Base-by-base conservation (phyloP, 2,797 vertebrate genomes). In the Cyprinella venusta region DNA sequence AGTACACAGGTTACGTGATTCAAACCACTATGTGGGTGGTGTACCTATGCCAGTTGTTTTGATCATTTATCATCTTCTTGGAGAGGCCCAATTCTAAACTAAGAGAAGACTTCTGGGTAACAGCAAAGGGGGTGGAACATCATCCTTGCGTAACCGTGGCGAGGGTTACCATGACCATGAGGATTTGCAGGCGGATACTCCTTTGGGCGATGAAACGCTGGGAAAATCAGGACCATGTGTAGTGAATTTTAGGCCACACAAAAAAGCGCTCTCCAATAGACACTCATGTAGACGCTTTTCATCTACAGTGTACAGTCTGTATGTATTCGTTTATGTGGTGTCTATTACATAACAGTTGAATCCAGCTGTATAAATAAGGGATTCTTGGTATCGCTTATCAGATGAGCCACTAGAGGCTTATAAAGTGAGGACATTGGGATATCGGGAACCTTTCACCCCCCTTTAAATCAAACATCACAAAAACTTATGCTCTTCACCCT, bases 191-290 rank as follows among this genome's bases (percentile, higher is more conserved):
- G 54, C 87, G 72, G 88, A 88, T 76, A 77, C 80, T 86, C 77
- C 91, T 88, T 81, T 65, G 74, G 89, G 90, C 89, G 5, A 87
- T 91, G 88, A 87, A 90, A 85, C 86, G 56, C 42, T 79, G 84
- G 52, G 1, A 81, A 88, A 93, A 93, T 76, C 52, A 77, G 30
- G 89, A 87, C 90, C 92, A 94, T 93, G 90, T 94, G 94, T 89
- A 77, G 40, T 65, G 89, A 92, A 94, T 93, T 94, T 78, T 2
- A 85, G 79, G 90, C 69, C 48, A 71, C 78, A 71, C 81, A 83
- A 80, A 76, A 12, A 59, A 0, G 1, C 33, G 15, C 50, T 1
- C 24, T 10, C 19, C 42, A 21, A 40, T 12, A 70, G 18, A 54
- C 33, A 63, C 63, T 18, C 50, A 68, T 16, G 30, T 33, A 18